Percentiles rank a stretch among this genome's conserved stretches.
Evolutionary conservation across 2,888 invertebrate genomes (phyloP).

Genomic region (Mycogona germanica): DNA sequence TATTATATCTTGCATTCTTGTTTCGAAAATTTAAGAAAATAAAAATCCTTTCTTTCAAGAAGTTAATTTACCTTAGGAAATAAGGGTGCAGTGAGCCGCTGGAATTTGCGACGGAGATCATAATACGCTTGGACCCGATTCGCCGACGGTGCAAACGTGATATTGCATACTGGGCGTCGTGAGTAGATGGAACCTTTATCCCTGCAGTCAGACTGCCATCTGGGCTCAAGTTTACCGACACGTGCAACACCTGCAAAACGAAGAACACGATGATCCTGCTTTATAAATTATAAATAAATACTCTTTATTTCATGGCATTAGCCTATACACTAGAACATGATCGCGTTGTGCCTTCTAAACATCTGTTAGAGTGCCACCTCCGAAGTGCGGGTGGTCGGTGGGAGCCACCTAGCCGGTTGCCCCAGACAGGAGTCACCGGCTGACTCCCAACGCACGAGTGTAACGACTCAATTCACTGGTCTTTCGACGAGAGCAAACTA

Average conservation of each 20-base stretch:
- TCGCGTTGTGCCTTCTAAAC: too few species aligned
- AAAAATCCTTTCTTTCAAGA: too few species aligned
- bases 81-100: constrained; percentile 20
- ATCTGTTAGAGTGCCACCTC: too few species aligned
- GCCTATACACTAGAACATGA: too few species aligned
- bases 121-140: constrained; percentile 64
- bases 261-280: not conserved
- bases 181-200: constrained; percentile 53
- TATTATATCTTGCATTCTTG: not conserved
- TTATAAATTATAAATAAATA: constrained; percentile 1
- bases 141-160: constrained; percentile 71
- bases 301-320: not conserved
- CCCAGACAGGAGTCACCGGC: too few species aligned
- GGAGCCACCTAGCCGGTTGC: too few species aligned
- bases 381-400: too few species aligned
- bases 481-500: too few species aligned
- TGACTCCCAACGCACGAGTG: too few species aligned
- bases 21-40: not conserved
- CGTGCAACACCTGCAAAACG: constrained; percentile 43
- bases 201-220: constrained; percentile 56
- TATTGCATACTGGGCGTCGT: constrained; percentile 54
- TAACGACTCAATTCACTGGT: too few species aligned
- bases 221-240: constrained; percentile 48
- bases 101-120: constrained; percentile 44
- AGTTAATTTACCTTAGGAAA: constrained; percentile 23